Evolutionary conservation across 2,113 vertebrate genomes (phyloP).

Genomic region (Eclectus roratus): DNA sequence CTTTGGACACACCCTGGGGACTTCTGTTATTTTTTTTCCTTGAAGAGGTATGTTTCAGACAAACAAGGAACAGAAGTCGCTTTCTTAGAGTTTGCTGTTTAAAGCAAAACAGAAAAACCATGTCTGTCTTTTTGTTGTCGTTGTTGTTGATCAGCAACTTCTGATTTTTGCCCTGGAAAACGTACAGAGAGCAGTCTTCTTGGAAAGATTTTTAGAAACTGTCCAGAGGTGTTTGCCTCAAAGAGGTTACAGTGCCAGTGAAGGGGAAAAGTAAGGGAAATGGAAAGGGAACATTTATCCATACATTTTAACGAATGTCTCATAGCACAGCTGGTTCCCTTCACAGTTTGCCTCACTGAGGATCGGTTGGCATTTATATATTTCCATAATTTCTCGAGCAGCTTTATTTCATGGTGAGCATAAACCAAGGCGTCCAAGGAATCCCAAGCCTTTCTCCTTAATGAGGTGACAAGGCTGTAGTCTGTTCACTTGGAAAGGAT

Average conservation of each 20-base stretch:
- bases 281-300: neutral
- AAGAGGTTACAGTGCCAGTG: neutral
- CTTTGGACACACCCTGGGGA: conserved; percentile 18
- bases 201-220: neutral
- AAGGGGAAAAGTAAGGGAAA: neutral
- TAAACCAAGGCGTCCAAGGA: neutral
- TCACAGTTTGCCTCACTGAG: neutral
- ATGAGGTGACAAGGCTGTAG: neutral
- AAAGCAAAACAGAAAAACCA: neutral
- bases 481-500: neutral
- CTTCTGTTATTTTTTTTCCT: neutral
- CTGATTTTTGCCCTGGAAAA: neutral
- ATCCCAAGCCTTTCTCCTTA: neutral
- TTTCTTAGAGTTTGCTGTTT: neutral
- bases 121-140: neutral
- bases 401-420: neutral
- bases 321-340: neutral
- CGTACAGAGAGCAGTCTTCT: fast-evolving
- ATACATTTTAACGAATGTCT: neutral
- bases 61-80: neutral
- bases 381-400: conserved; percentile 20
- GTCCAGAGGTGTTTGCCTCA: neutral
- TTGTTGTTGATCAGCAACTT: conserved; percentile 10
- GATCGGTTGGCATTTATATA: conserved; percentile 2
- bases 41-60: neutral